Evolutionary conservation across 2,113 vertebrate species (phyloP).

Genomic region (Myotis brandtii): DNA sequence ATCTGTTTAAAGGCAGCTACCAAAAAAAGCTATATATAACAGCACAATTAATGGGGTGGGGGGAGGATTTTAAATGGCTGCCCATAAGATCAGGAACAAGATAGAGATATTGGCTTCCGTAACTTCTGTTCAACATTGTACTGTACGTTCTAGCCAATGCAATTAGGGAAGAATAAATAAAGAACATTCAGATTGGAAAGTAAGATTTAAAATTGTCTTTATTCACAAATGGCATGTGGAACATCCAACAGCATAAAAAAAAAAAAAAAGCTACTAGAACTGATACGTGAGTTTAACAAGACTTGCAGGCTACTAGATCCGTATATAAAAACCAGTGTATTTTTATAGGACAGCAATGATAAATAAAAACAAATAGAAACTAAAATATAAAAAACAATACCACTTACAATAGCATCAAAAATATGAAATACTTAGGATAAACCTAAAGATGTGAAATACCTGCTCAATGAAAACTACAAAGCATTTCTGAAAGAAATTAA

Average conservation of each 20-base stretch:
- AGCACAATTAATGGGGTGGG: background rate
- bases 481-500: background rate
- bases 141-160: background rate
- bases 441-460: background rate
- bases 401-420: background rate
- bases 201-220: background rate
- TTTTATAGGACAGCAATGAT: background rate
- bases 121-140: background rate
- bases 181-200: background rate
- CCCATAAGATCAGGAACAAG: background rate
- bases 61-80: background rate
- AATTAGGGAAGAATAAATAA: conserved; percentile 26
- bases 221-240: background rate
- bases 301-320: background rate
- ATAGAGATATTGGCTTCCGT: background rate
- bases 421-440: background rate
- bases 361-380: background rate
- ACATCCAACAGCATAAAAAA: background rate
- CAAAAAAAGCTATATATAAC: background rate
- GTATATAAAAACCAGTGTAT: background rate
- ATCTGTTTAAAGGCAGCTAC: background rate
- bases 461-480: background rate
- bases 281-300: background rate
- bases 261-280: background rate
- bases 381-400: background rate